Evolutionary conservation across 1,140 invertebrate species (phyloP).

Genomic region (Drosophila ercepeae): DNA sequence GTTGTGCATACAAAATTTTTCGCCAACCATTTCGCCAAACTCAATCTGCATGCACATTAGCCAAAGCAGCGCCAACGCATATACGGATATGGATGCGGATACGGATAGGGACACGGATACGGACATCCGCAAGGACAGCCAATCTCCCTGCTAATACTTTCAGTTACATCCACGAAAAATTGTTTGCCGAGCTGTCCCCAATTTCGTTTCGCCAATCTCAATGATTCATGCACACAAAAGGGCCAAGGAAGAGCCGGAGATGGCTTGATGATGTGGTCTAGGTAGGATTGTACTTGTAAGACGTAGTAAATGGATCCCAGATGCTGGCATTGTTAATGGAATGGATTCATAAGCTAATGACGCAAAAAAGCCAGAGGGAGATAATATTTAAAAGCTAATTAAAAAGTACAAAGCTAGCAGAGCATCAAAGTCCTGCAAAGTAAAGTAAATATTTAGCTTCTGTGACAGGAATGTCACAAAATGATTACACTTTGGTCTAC

Average conservation of each 20-base stretch:
- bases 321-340: too few relatives aligned
- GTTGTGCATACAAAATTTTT: constrained; percentile 76
- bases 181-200: constrained; percentile 41
- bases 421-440: too few relatives aligned
- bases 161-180: constrained; percentile 2
- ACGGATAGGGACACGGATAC: constrained; percentile 24
- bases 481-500: background rate
- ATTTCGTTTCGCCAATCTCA: constrained; percentile 64
- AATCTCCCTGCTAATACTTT: constrained; percentile 11
- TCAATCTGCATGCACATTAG: constrained; percentile 67
- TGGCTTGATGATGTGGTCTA: constrained; percentile 6
- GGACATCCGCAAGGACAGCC: constrained; percentile 26
- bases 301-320: background rate
- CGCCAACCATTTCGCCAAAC: constrained; percentile 39
- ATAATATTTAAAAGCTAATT: background rate
- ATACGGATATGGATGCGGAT: constrained; percentile 6
- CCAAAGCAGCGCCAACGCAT: constrained; percentile 31
- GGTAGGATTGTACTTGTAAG: constrained; percentile 6
- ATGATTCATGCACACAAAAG: constrained; percentile 59
- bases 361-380: background rate
- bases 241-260: background rate
- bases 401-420: background rate
- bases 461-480: background rate
- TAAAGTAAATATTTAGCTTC: background rate
- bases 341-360: background rate